phyloP scores from a whole-genome alignment of 1,140 invertebrate species.

The Sycophila sp. region DNA sequence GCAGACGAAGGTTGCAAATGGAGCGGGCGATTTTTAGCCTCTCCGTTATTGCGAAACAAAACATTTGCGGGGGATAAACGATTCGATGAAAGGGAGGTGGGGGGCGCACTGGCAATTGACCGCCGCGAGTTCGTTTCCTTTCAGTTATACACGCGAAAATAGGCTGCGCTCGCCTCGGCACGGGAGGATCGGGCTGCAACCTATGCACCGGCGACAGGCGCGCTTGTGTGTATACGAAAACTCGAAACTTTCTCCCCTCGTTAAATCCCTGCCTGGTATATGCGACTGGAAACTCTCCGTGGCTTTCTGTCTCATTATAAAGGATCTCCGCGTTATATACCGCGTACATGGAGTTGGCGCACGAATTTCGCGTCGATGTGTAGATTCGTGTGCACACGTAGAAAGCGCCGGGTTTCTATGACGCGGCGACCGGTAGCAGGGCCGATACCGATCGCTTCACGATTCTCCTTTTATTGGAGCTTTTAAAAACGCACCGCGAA shows the following conservation, averaged over 20 bases:
- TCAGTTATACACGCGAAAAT: constrained; percentile 22
- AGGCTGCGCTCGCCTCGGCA: neutral
- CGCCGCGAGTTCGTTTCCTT: constrained; percentile 1
- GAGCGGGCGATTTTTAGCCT: too few species aligned
- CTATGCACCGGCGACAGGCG: neutral
- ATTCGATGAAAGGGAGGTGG: too few species aligned
- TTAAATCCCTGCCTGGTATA: constrained; percentile 7
- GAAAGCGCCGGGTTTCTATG: constrained; percentile 17
- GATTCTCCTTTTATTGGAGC: constrained; percentile 31
- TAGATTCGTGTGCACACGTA: neutral
- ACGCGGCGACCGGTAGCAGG: neutral
- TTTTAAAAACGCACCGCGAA: constrained; percentile 21
- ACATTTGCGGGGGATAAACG: too few species aligned
- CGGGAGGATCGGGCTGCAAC: neutral
- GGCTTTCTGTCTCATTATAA: constrained; percentile 32
- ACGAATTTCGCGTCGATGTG: neutral
- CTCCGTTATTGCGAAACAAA: too few species aligned
- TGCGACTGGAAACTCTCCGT: neutral
- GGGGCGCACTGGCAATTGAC: too few species aligned
- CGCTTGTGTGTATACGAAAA: neutral
- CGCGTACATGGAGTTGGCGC: too few species aligned
- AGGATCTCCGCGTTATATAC: constrained; percentile 4
- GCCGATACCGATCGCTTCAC: constrained; percentile 32
- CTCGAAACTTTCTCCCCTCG: constrained; percentile 36
- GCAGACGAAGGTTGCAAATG: too few species aligned